phyloP scores from a whole-genome alignment of 2,888 invertebrate genomes.

The Ochropacha duplaris region DNA sequence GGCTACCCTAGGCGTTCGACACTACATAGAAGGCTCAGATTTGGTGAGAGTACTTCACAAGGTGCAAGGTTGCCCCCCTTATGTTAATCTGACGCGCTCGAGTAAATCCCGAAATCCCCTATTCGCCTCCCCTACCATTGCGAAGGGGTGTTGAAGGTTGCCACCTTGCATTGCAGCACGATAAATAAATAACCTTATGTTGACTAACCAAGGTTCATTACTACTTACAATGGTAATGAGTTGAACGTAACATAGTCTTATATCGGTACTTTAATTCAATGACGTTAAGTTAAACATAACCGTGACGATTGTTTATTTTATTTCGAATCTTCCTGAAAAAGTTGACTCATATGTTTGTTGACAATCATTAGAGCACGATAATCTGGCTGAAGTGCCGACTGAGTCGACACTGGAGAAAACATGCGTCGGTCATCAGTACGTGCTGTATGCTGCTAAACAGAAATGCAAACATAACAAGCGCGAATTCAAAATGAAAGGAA shows the following conservation, averaged over 20 bases:
- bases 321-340: not conserved
- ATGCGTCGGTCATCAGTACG: slow-evolving; percentile 15
- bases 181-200: not conserved
- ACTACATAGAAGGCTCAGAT: no score
- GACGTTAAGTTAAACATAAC: not conserved
- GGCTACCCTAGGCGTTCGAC: no score
- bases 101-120: no score
- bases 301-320: not conserved
- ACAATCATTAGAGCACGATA: not conserved
- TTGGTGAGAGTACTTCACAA: no score
- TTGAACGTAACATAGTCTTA: not conserved
- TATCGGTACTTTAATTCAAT: not conserved
- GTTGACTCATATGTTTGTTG: not conserved
- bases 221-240: not conserved
- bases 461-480: slow-evolving; percentile 22
- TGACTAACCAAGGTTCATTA: not conserved
- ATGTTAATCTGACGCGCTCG: no score
- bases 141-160: not conserved
- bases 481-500: slow-evolving; percentile 24
- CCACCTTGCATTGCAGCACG: no score
- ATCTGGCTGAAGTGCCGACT: not conserved
- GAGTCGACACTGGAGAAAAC: not conserved
- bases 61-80: no score
- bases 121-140: no score
- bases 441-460: slow-evolving; percentile 25